Base-by-base conservation (phyloP, 2,888 invertebrate species). In the Andricus quercusramuli region DNA sequence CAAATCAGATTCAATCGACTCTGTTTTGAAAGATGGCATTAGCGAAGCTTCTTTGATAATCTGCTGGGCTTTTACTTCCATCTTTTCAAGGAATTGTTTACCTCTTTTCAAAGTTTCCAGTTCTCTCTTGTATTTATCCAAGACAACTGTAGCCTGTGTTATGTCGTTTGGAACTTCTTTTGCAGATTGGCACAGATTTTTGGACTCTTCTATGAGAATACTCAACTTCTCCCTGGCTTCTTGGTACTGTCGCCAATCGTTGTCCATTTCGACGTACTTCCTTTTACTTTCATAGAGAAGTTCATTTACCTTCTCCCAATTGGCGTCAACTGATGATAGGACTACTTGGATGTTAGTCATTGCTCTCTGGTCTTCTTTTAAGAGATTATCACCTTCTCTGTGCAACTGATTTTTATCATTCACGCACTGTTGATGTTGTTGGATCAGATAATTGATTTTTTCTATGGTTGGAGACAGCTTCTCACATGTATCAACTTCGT, bases 321-420 rank as follows among this genome's bases (percentile, higher is more conserved):
- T 96, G 79, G 96, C 95, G 89, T 98, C 97, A 65, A 97, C 95
- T 1, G 96, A 95, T 0, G 97, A 94, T 0, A 98, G 93, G 70
- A 96, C 95, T 86, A 96, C 96, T 92, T 98, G 98, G 82, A 98
- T 96, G 0, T 95, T 95, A 0, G 96, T 95, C 92, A 96, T 96
- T 86, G 96, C 96, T 78, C 95, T 95, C 89, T 97, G 96, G 93
- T 98, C 96, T 93, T 97, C 96, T 89, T 96, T 95, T 95, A 97
- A 95, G 84, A 97, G 93, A 87, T 96, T 94, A 79, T 96, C 94
- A 1, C 97, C 97, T 93, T 97, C 96, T 88, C 96, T 95, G 87
- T 96, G 95, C n/a, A 98, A 93, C 85, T 95, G 95, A 84, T 96
- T 95, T 89, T 96, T 96, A 0, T 96, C 93, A 8, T 94, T 93